Conservation (phyloP, 1,140 invertebrate species). For the Nautilus pompilius region DNA sequence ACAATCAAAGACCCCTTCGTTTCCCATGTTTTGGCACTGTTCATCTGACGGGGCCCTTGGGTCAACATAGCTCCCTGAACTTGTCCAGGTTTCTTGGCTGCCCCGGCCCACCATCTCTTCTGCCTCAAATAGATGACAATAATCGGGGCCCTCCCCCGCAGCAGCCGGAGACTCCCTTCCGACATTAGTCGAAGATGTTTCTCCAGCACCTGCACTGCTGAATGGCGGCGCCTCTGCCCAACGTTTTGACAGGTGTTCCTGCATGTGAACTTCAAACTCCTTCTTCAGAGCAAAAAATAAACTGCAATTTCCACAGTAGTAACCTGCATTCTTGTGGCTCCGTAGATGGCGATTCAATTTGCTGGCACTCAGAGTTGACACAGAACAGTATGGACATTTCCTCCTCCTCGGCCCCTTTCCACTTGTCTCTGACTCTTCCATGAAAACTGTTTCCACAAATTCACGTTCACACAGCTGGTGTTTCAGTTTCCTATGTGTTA, state of each 20-base stretch:
- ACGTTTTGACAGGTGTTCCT: neutral
- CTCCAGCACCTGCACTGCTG: too few species aligned
- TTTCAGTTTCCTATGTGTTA: slow-evolving; percentile 17
- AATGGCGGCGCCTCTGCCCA: too few species aligned
- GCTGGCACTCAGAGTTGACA: neutral
- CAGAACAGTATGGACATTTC: neutral
- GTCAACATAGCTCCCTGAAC: too few species aligned
- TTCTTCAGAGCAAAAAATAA: neutral
- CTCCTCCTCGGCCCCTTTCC: neutral
- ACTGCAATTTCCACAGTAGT: neutral
- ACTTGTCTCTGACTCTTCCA: neutral
- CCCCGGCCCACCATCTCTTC: too few species aligned
- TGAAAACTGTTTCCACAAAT: slow-evolving; percentile 5
- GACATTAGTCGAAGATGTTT: too few species aligned
- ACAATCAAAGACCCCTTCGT: too few species aligned
- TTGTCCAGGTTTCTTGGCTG: too few species aligned
- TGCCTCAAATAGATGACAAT: too few species aligned
- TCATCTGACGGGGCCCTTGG: too few species aligned
- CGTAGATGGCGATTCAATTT: neutral
- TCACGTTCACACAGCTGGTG: slow-evolving; percentile 13
- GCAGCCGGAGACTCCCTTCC: too few species aligned
- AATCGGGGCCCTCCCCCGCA: too few species aligned
- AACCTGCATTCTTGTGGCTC: neutral
- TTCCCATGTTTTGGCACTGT: too few species aligned
- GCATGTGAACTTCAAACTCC: neutral